Evolutionary conservation across 1,140 invertebrate species (phyloP), one percentile per base, ranked within the genome.

Genomic region (Drosophila pseudoananassae): DNA sequence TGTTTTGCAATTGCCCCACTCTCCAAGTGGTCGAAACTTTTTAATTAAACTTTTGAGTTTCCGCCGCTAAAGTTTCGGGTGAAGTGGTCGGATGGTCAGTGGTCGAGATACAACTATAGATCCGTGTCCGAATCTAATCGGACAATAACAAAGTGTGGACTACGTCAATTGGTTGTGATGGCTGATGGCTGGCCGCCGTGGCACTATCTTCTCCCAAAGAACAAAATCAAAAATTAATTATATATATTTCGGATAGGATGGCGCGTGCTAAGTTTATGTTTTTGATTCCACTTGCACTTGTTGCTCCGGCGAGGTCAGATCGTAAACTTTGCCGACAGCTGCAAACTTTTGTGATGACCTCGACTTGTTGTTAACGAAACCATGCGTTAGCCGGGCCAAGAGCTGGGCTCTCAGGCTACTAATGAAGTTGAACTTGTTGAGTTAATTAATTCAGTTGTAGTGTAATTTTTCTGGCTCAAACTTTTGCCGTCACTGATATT

Each of bases 381-480:
- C 50, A 12, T 20, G 50, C 29, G 15, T 31, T 52, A 31, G 49
- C 17, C 40, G 20, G 7, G 4, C 27, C 14, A 55, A 68, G 46
- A 40, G 55, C 0, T 20, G 20, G 20, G 46, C 58, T 29, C 49
- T 54, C 29, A 38, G 36, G 61, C 29, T 46, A 54, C 74, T 85
- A 85, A 87, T 85, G 56, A 85, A 78, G 74, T 80, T 59, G 47
- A 47, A 65, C 55, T 87, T 66, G 68, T 85, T 70, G 72, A 50
- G 47, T 53, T 85, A 87, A 85, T 85, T 85, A 85, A 85, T 75
- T 81, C 64, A 64, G 69, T 82, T 75, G 57, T 68, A 57, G 57
- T 58, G 66, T 51, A 60, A 76, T 81, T 85, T 65, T 75, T 80
- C 53, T 63, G 63, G 12, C 59, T 52, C 20, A 50, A 72, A 27